Conservation (phyloP, 2,113 vertebrate species). For the Peromyscus leucopus region DNA sequence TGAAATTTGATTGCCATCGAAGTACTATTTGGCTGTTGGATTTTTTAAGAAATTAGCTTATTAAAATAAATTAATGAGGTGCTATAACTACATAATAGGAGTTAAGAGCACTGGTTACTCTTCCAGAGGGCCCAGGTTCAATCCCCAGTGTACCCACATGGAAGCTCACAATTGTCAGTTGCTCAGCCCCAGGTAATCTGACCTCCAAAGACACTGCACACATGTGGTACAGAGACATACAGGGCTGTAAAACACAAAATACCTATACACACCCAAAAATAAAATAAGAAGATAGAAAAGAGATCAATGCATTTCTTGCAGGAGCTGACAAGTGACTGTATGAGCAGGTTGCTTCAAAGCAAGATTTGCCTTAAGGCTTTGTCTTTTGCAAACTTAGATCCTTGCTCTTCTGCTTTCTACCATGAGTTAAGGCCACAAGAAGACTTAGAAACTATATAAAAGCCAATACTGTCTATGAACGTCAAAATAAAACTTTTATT, state of each 20-base stretch:
- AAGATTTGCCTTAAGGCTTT: neutral
- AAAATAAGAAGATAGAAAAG: neutral
- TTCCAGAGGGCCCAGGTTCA: neutral
- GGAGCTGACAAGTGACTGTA: neutral
- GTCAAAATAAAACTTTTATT: neutral
- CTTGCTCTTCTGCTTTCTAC: neutral
- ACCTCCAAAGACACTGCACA: neutral
- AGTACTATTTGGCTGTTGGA: neutral
- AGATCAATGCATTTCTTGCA: neutral
- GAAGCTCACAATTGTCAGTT: neutral
- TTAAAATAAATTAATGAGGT: neutral
- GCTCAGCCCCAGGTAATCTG: neutral
- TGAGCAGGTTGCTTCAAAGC: neutral
- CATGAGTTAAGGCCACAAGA: neutral
- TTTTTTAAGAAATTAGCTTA: neutral
- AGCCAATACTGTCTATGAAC: neutral
- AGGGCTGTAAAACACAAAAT: neutral
- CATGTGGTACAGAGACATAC: neutral
- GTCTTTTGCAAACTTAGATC: neutral
- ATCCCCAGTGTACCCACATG: neutral
- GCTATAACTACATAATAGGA: neutral
- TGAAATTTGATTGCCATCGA: neutral
- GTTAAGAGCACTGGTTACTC: neutral
- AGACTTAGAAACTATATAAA: neutral
- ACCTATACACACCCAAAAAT: neutral